Evolutionary conservation across 2,797 vertebrate species (phyloP), one percentile per base, ranked within the genome.

Genomic region (Enteromius fasciolatus): DNA sequence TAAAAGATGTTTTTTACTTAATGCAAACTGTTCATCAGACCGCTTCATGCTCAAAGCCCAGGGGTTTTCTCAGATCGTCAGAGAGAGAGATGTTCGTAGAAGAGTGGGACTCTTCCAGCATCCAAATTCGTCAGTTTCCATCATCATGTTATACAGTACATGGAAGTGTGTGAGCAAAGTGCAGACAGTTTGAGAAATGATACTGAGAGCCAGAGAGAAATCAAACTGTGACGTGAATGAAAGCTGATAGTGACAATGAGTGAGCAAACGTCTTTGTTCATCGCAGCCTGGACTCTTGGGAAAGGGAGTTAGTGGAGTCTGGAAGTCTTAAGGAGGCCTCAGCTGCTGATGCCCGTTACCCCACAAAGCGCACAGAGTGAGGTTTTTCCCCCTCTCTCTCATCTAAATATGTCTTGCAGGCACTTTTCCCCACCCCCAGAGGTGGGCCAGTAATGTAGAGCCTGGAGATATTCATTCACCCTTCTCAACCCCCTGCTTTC

Each of bases 261-360:
- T 63, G 52, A 48, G 52, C 70, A 50, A 83, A 77, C 5, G 14
- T 28, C 81, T 83, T 83, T 77, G 74, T 83, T 83, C 74, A 46
- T 77, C 41, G 39, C 25, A 77, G 36, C 4, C 33, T 50, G 33
- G 79, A 74, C 69, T 75, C 33, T 84, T 66, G 48, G 72, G 81
- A 81, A 81, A 85, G 61, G 33, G 46, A 59, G 76, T 28, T 44
- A 84, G 36, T 59, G 46, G 68, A 83, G 83, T 59, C 64, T 57
- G 33, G 70, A 88, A 83, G 82, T 78, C 69, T 84, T 76, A 80
- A 73, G 84, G 84, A 78, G 86, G 86, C 64, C 83, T 91, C 93
- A 94, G 93, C 94, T 94, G 93, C 91, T 87, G 82, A 90, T 88
- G 88, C 90, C 93, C 86, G 87, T 94, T 91, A 93, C 87, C 87